These are phyloP conservation scores for Cyphomyrmex costatus DNA, from an alignment of 1,140 invertebrate genomes.

Conservation along the genomic window DNA sequence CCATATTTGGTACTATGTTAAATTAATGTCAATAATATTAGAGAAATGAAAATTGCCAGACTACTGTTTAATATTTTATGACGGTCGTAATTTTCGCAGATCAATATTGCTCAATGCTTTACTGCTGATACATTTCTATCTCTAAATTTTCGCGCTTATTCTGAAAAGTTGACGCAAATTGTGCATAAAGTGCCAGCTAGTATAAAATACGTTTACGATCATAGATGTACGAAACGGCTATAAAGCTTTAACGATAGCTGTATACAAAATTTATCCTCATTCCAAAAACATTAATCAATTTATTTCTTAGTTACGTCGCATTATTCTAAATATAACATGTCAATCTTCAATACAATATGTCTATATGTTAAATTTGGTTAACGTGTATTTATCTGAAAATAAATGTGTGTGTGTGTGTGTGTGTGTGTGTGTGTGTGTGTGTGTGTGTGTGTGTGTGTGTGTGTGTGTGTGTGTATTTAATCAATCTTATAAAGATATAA, in stretches of 20 bases:
- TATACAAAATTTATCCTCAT: constrained; percentile 40
- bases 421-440: too few species aligned
- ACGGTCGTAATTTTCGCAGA: constrained; percentile 44
- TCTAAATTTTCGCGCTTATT: constrained; percentile 61
- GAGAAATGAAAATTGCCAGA: constrained; percentile 2
- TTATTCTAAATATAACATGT: background rate
- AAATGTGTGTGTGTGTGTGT: background rate
- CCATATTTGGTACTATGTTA: background rate
- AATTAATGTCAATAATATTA: constrained; percentile 7
- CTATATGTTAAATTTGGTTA: background rate
- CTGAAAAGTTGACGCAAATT: constrained; percentile 56
- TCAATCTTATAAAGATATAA: background rate
- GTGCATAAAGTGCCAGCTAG: constrained; percentile 48
- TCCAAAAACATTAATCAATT: constrained; percentile 27
- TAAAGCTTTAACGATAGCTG: constrained; percentile 35
- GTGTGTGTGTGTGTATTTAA: background rate
- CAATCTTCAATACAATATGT: background rate
- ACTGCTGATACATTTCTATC: constrained; percentile 57
- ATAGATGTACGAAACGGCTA: constrained; percentile 17
- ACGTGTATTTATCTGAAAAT: background rate
- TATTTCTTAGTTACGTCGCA: background rate
- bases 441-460: too few species aligned
- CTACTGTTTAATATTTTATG: constrained; percentile 58
- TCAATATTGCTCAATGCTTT: constrained; percentile 56
- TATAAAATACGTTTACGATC: constrained; percentile 61